phyloP scores from a whole-genome alignment of 2,888 invertebrate genomes.

The Axea sp. region DNA sequence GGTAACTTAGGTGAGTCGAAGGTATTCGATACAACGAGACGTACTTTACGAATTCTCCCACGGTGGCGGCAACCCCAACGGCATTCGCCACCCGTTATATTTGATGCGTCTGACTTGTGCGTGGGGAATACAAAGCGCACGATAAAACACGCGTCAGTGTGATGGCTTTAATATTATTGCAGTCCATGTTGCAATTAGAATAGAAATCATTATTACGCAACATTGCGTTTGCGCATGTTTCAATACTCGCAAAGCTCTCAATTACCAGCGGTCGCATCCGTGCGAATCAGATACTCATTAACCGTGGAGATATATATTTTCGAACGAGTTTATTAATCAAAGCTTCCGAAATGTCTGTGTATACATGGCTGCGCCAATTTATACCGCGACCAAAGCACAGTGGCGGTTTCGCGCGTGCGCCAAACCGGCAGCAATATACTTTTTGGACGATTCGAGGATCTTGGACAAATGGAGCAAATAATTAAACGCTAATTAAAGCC shows the following conservation, averaged over 20 bases:
- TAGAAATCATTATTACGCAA: slow-evolving; percentile 51
- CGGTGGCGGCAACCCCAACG: slow-evolving; percentile 2
- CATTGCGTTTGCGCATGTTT: slow-evolving; percentile 46
- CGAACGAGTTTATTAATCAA: slow-evolving; percentile 50
- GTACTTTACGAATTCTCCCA: slow-evolving; percentile 21
- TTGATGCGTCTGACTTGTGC: not conserved
- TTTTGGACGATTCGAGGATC: slow-evolving; percentile 45
- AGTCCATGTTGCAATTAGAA: slow-evolving; percentile 44
- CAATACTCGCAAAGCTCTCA: slow-evolving; percentile 33
- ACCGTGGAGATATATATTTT: slow-evolving; percentile 39
- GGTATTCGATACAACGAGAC: not conserved
- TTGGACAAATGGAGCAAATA: slow-evolving; percentile 73
- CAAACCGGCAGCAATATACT: slow-evolving; percentile 7
- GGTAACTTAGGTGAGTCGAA: slow-evolving; percentile 16
- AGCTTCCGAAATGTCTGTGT: slow-evolving; percentile 26
- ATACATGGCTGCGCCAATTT: slow-evolving; percentile 21
- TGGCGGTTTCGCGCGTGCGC: slow-evolving; percentile 5
- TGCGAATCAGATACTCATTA: slow-evolving; percentile 44
- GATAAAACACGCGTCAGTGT: slow-evolving; percentile 10
- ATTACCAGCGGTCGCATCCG: slow-evolving; percentile 27
- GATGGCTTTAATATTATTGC: slow-evolving; percentile 30
- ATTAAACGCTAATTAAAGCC: slow-evolving; percentile 77
- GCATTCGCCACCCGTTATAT: slow-evolving; percentile 26
- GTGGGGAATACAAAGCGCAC: slow-evolving; percentile 16
- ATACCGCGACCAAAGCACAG: slow-evolving; percentile 3